Base-by-base conservation (phyloP, 1,140 invertebrate genomes). In the Drosophila persimilis region DNA sequence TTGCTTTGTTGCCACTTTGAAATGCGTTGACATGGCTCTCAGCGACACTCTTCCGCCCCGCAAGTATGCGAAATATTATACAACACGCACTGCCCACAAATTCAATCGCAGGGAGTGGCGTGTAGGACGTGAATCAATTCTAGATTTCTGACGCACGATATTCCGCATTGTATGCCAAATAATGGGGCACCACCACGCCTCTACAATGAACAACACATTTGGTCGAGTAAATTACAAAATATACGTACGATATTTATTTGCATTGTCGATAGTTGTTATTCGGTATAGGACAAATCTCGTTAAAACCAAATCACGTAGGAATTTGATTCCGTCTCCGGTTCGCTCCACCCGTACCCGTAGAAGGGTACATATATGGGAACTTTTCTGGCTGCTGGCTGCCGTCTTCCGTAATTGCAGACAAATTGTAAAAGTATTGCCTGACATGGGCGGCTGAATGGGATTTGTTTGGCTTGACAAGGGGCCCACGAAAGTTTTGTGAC, bases 21-120 rank as follows among this genome's bases (percentile, higher is more conserved):
- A 35, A 41, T 65, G 41, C 20, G 43, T 65, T 77, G 74, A 66
- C 58, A 46, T n/a, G 47, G 26, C 31, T 31, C 31, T 9, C 8
- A 46, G 52, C 59, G 59, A 67, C 80, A 58, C 80, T 77, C 76
- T 85, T 73, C 69, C 80, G 76, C 73, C 77, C 73, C 69, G 55
- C 80, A 86, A 86, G 64, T 86, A 77, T 85, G 70, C 67, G 81
- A 86, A 85, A 85, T 80, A 86, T 86, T 86, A 85, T 81, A 74
- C 62, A 77, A 72, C 54, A 83, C 80, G 74, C 74, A 83, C 61
- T 47, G 69, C 54, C 26, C 26, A 53, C 59, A 61, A 72, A 66
- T 55, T 50, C 57, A 51, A 55, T 44, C 48, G 9, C 7, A 61
- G 31, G 15, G 51, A 64, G 46, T 43, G 43, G 44, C 60, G 7